Evolutionary conservation across 2,797 vertebrate genomes (phyloP).

Genomic region (Tapirus indicus): DNA sequence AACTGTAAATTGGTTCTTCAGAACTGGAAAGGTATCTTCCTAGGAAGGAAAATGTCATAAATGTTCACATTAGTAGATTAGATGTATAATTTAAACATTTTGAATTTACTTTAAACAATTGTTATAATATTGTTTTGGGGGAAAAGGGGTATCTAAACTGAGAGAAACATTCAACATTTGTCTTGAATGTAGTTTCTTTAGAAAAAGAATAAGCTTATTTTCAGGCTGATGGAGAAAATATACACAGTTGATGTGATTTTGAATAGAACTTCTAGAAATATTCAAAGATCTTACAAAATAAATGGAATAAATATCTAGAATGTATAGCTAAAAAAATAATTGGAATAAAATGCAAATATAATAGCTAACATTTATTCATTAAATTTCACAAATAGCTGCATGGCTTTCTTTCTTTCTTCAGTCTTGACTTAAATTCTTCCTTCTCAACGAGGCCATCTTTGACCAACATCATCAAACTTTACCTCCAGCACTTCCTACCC

Average conservation of each 20-base stretch:
- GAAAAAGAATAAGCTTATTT: background rate
- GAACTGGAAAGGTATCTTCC: background rate
- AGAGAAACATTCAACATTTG: slow-evolving; percentile 6
- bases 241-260: background rate
- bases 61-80: background rate
- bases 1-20: background rate
- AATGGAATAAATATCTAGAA: background rate
- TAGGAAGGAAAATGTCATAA: slow-evolving; percentile 12
- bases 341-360: background rate
- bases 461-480: background rate
- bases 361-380: background rate
- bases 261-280: background rate
- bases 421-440: background rate
- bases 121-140: background rate
- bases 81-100: background rate
- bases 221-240: background rate
- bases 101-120: background rate
- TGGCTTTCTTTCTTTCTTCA: background rate
- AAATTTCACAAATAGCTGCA: background rate
- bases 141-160: background rate
- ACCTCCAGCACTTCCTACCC: background rate
- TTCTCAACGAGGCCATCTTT: background rate
- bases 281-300: background rate
- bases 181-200: slow-evolving; percentile 17
- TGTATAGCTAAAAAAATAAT: background rate